These are phyloP conservation scores for Aplocera efformata DNA, from an alignment of 2,888 invertebrate genomes.

Conservation along the genomic window DNA sequence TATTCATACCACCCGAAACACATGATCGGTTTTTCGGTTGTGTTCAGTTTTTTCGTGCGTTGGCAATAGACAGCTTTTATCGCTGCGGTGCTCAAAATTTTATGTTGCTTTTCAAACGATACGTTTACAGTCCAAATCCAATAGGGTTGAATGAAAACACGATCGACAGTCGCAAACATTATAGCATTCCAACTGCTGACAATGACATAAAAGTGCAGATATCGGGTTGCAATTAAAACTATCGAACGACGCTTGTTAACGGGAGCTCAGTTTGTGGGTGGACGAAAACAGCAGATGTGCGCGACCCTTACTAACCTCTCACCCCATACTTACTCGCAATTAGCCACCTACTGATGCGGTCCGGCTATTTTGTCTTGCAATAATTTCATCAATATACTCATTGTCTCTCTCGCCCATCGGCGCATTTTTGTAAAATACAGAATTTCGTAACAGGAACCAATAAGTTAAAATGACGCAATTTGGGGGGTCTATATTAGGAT, in stretches of 20 bases:
- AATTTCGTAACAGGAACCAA: slow-evolving; percentile 25
- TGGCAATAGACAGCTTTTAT: slow-evolving; percentile 49
- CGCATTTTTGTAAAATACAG: slow-evolving; percentile 27
- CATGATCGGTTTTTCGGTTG: slow-evolving; percentile 72
- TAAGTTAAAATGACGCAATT: slow-evolving; percentile 39
- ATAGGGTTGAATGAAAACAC: slow-evolving; percentile 23
- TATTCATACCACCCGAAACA: slow-evolving; percentile 76
- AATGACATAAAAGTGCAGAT: slow-evolving; percentile 54
- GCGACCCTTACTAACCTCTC: slow-evolving; percentile 65
- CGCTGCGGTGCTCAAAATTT: slow-evolving; percentile 32
- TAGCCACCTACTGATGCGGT: slow-evolving; percentile 53
- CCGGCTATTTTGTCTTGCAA: slow-evolving; percentile 32
- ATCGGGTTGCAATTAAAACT: slow-evolving; percentile 78
- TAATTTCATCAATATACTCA: slow-evolving; percentile 19
- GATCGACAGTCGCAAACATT: slow-evolving; percentile 24
- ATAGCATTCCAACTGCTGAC: slow-evolving; percentile 31
- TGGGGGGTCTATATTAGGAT: slow-evolving; percentile 73
- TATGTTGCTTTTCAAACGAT: slow-evolving; percentile 26
- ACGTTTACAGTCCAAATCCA: slow-evolving; percentile 20
- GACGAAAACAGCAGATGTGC: slow-evolving; percentile 73
- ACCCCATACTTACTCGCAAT: slow-evolving; percentile 55
- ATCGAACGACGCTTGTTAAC: slow-evolving; percentile 63
- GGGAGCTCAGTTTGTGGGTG: slow-evolving; percentile 58
- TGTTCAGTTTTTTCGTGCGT: slow-evolving; percentile 51
- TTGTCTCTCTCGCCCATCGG: slow-evolving; percentile 19